Base-by-base conservation (phyloP, 2,797 vertebrate genomes). In the Periparus ater region DNA sequence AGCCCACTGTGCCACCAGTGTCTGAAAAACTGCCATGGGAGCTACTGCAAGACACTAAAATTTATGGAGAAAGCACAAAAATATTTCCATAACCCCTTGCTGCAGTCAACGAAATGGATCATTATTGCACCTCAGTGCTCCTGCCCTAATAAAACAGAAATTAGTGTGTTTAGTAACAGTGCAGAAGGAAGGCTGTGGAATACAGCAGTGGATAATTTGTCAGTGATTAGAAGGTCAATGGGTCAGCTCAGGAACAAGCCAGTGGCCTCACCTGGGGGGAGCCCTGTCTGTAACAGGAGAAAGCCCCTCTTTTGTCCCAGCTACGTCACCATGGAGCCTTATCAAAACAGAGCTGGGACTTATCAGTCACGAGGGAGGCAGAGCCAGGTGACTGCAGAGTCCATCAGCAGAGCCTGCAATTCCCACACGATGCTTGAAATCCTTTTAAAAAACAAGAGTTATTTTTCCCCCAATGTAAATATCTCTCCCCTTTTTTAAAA, bases 191-290 rank as follows among this genome's bases (percentile, higher is more conserved):
- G 91, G 91, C 74, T 70, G 82, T 6, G 73, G 89, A 82, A 78
- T 80, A 90, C 86, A 96, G 97, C 94, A 70, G 96, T 93, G 98
- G 98, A 98, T 98, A 99, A 99, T 99, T 99, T 98, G 98, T 97
- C 98, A 95, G 98, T 98, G 98, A 98, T 99, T 99, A 98, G 98
- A 97, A 98, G 98, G 99, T 98, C 98, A 98, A 85, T 91, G 96
- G 98, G 98, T 98, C 98, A 97, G 98, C 96, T 98, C 97, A 97
- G 96, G 98, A 99, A 98, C 98, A 98, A 98, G 97, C 97, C 97
- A 97, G 96, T 95, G 97, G 97, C 98, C 98, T 98, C 97, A 99
- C 98, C 98, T 98, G 98, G 98, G 98, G 95, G 98, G 97, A 98
- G 98, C 96, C 97, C 95, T 91, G 96, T 88, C 61, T 91, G 98